Evolutionary conservation across 2,888 invertebrate species (phyloP).

Genomic region (Agrotis puta): DNA sequence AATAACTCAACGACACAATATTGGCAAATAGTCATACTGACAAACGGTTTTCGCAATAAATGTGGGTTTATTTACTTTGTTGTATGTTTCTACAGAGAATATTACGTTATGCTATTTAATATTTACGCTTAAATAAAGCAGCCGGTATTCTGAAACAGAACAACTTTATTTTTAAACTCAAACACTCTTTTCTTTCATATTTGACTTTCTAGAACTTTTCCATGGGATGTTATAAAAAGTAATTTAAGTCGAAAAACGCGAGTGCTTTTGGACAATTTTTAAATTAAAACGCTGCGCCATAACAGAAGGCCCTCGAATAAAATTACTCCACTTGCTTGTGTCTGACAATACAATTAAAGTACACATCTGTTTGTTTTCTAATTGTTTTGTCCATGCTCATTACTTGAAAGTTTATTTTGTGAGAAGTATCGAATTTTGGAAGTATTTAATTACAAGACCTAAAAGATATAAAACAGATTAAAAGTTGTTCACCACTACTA

Average conservation of each 20-base stretch:
- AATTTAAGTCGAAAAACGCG: constrained; percentile 6
- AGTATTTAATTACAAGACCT: background rate
- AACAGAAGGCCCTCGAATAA: constrained; percentile 17
- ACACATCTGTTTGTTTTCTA: constrained; percentile 38
- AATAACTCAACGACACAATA: constrained; percentile 37
- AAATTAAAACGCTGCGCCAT: constrained; percentile 38
- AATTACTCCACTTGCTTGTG: constrained; percentile 31
- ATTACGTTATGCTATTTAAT: background rate
- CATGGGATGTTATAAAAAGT: constrained; percentile 14
- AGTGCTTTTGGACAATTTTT: constrained; percentile 10
- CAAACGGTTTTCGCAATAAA: constrained; percentile 20
- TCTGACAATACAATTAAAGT: constrained; percentile 49
- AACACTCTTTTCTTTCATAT: background rate
- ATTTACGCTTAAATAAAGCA: background rate
- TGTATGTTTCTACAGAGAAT: background rate
- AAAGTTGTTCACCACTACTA: background rate
- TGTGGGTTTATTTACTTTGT: constrained; percentile 19
- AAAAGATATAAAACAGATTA: background rate
- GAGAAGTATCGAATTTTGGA: background rate
- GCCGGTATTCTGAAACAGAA: background rate
- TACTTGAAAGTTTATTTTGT: constrained; percentile 12
- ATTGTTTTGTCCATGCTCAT: constrained; percentile 34
- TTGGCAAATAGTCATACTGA: constrained; percentile 32
- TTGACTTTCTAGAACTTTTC: constrained; percentile 6
- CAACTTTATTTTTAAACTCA: constrained; percentile 7